Percentiles rank a stretch among this genome's conserved stretches.
These are phyloP conservation scores for Uromys caudimaculatus DNA, from an alignment of 2,797 vertebrate species.

Conservation along the genomic window DNA sequence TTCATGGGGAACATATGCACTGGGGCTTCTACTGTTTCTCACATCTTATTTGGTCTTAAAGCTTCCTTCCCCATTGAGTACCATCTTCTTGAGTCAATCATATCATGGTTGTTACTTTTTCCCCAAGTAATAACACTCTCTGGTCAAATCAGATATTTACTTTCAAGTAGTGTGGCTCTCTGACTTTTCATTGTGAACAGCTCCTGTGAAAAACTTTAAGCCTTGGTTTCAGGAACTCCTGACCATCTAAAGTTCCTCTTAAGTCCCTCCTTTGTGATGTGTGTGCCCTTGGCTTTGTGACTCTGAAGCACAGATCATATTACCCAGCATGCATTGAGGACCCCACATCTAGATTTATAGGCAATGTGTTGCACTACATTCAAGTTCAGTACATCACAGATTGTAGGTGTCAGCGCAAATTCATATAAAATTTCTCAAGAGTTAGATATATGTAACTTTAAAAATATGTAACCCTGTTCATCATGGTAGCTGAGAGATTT, in stretches of 20 bases:
- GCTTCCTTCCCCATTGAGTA: neutral
- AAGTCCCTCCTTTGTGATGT: fast-evolving
- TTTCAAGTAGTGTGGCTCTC: neutral
- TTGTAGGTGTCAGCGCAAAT: neutral
- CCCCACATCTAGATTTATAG: neutral
- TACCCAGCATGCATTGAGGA: neutral
- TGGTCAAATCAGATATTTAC: neutral
- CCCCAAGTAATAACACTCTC: neutral
- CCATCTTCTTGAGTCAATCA: neutral
- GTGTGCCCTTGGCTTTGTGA: neutral
- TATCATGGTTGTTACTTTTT: neutral
- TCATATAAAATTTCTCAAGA: neutral
- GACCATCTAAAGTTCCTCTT: neutral
- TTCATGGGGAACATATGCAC: neutral
- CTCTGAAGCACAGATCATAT: neutral
- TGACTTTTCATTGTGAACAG: neutral
- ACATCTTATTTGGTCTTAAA: neutral
- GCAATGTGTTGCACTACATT: neutral
- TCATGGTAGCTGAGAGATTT: neutral
- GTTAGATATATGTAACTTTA: neutral
- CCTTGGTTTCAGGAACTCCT: neutral
- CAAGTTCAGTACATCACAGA: neutral
- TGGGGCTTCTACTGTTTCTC: neutral
- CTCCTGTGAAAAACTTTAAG: neutral
- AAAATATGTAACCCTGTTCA: neutral